phyloP scores from a whole-genome alignment of 2,888 invertebrate species.

The Ophioninae sp. region DNA sequence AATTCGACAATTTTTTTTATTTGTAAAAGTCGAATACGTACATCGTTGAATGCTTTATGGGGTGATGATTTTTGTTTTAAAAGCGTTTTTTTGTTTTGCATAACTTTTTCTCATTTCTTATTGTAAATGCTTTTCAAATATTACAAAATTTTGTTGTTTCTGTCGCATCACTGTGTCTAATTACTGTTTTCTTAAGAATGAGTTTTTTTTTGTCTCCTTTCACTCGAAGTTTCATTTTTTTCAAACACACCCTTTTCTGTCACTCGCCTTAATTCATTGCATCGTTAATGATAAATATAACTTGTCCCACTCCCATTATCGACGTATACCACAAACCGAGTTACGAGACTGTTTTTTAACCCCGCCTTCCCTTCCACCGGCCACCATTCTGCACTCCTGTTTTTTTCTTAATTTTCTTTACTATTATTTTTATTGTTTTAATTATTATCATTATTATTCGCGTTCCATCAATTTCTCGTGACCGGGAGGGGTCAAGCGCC shows the following conservation, averaged over 20 bases:
- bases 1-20: not conserved
- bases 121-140: too few relatives aligned
- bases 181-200: too few relatives aligned
- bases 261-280: not conserved
- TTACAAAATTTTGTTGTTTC: too few relatives aligned
- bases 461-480: constrained; percentile 56
- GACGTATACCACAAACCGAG: constrained; percentile 26
- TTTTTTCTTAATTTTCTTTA: constrained; percentile 25
- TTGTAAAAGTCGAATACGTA: not conserved
- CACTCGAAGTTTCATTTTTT: not conserved
- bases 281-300: constrained; percentile 40
- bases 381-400: constrained; percentile 13
- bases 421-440: constrained; percentile 38
- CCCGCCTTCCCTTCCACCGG: constrained; percentile 16
- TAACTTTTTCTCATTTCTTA: too few relatives aligned
- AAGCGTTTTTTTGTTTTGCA: too few relatives aligned
- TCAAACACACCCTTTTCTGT: constrained; percentile 1
- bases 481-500: constrained; percentile 58
- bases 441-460: constrained; percentile 34
- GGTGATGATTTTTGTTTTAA: not conserved
- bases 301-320: constrained; percentile 61
- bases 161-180: not conserved
- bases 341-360: constrained; percentile 7
- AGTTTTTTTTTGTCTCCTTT: constrained; percentile 11
- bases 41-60: not conserved